Evolutionary conservation across 2,888 invertebrate genomes (phyloP).

Genomic region (Drosophila kambysellisi): DNA sequence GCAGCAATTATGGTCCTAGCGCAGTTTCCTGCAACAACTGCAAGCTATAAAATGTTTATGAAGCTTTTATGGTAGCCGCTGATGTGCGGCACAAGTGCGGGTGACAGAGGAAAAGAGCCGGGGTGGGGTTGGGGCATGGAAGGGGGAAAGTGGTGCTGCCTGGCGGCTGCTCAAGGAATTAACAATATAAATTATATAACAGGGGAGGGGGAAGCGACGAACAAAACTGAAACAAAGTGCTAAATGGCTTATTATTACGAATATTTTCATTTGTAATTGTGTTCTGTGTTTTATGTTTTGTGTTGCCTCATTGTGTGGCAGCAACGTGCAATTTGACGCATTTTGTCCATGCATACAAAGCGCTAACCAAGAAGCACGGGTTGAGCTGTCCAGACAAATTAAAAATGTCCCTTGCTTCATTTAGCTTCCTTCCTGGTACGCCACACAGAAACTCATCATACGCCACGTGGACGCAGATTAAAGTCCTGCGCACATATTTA

Average conservation of each 20-base stretch:
- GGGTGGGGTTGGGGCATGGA: not conserved
- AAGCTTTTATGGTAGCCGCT: conserved; percentile 73
- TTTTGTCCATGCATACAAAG: conserved; percentile 41
- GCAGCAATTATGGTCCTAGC: conserved; percentile 65
- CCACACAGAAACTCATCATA: conserved; percentile 47
- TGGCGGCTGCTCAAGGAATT: conserved; percentile 59
- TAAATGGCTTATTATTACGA: conserved; percentile 74
- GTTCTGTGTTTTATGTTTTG: conserved; percentile 34
- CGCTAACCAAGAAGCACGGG: not conserved
- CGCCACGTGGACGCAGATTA: conserved; percentile 49
- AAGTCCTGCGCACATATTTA: conserved; percentile 56
- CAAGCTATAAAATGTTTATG: conserved; percentile 80
- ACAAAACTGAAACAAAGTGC: conserved; percentile 62
- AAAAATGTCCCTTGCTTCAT: not conserved
- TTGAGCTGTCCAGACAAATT: not conserved
- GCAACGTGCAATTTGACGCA: conserved; percentile 10
- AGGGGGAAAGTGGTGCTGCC: not conserved
- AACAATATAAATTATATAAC: conserved; percentile 76
- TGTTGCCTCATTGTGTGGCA: conserved; percentile 32
- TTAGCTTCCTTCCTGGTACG: conserved; percentile 21
- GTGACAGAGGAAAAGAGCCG: not conserved
- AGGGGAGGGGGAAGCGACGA: conserved; percentile 27
- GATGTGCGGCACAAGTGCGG: conserved; percentile 28
- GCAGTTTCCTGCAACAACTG: conserved; percentile 76
- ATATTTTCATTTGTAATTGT: conserved; percentile 60